These are phyloP conservation scores for Laticauda colubrina DNA, from an alignment of 2,113 vertebrate genomes.

Conservation along the genomic window DNA sequence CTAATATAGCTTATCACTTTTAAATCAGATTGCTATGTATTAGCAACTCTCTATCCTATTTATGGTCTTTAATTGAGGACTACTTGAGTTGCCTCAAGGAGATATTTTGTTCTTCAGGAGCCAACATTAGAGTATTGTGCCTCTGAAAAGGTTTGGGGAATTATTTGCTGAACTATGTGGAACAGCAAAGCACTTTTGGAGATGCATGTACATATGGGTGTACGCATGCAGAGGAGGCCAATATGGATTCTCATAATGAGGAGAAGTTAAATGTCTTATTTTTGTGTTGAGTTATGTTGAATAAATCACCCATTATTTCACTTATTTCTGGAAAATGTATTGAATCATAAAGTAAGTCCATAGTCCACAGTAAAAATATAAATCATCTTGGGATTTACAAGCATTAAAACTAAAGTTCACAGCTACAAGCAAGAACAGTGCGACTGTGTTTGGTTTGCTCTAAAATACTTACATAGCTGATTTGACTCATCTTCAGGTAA, in stretches of 20 bases:
- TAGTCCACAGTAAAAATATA: background rate
- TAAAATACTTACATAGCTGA: rapidly evolving
- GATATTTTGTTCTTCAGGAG: background rate
- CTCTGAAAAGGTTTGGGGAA: background rate
- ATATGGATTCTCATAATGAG: background rate
- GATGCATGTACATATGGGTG: background rate
- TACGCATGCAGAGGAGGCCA: background rate
- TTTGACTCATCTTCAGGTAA: background rate
- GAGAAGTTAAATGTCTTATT: background rate
- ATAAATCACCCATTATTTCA: background rate
- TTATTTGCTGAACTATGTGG: background rate
- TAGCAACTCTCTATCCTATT: constrained; percentile 15
- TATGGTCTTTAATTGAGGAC: background rate
- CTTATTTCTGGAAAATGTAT: background rate
- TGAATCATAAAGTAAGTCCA: background rate
- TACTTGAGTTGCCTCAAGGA: background rate
- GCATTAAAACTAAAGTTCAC: background rate
- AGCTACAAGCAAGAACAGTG: background rate
- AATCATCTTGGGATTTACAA: background rate
- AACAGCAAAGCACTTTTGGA: background rate
- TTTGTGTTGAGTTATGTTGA: background rate
- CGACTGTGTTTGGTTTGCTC: background rate
- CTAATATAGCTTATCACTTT: constrained; percentile 1
- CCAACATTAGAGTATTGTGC: background rate
- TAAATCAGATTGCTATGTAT: constrained; percentile 54